Conservation (phyloP, 2,797 vertebrate genomes). For the Sternotherus odoratus region DNA sequence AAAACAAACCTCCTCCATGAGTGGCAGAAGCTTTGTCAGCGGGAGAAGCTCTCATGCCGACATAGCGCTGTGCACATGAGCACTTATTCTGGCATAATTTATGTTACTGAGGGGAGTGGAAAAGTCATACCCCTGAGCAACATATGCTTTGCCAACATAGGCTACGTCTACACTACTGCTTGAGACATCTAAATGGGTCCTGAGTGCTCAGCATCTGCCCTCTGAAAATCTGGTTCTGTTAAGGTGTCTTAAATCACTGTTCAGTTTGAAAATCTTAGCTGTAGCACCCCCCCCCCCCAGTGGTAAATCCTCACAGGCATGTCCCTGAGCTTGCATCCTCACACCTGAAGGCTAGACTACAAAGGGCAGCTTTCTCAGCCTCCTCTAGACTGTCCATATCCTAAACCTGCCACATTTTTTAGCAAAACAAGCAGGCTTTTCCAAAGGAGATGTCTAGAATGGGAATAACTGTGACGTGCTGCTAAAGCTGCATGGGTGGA, state of each 20-base stretch:
- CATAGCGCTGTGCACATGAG: no score
- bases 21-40: no score
- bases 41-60: no score
- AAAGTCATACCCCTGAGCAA: no score
- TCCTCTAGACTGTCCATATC: neutral
- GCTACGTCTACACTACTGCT: no score
- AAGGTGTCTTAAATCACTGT: neutral
- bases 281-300: no score
- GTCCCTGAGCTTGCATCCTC: neutral
- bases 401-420: neutral
- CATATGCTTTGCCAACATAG: no score
- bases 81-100: no score
- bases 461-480: neutral
- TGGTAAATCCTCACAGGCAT: rapidly evolving
- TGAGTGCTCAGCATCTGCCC: rapidly evolving
- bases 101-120: no score
- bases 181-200: rapidly evolving
- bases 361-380: neutral
- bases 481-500: neutral
- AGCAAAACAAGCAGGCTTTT: neutral
- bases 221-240: neutral
- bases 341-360: neutral
- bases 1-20: no score
- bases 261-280: neutral
- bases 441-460: neutral